Evolutionary conservation across 2,888 invertebrate genomes (phyloP).

Genomic region (Drosophila buzzatii): DNA sequence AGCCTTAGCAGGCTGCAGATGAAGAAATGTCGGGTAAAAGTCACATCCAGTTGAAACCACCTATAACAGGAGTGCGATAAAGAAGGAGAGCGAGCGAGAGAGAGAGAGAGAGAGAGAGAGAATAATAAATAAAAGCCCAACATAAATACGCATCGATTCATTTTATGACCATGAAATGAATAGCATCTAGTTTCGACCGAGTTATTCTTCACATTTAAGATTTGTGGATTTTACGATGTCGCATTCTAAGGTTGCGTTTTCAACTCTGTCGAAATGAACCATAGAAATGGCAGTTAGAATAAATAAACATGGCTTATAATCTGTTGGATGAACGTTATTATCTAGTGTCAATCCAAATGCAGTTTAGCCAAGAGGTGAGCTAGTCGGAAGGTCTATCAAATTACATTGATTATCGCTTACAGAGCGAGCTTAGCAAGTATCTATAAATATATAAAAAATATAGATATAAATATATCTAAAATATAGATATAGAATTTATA

Average conservation of each 20-base stretch:
- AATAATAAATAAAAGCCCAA: slow-evolving; percentile 35
- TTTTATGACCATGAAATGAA: slow-evolving; percentile 73
- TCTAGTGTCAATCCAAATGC: background rate
- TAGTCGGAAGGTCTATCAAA: background rate
- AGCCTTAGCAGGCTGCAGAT: slow-evolving; percentile 18
- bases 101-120: slow-evolving; percentile 15
- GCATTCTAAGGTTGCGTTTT: slow-evolving; percentile 22
- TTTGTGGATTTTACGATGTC: slow-evolving; percentile 57
- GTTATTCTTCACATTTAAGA: slow-evolving; percentile 52
- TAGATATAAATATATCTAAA: background rate
- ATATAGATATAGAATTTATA: too few relatives aligned
- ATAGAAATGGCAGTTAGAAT: background rate
- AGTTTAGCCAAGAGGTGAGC: background rate
- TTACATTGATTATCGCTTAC: background rate
- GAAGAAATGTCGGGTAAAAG: slow-evolving; percentile 56
- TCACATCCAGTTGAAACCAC: slow-evolving; percentile 66
- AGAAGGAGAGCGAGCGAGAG: background rate
- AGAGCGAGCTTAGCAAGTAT: background rate
- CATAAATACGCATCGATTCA: slow-evolving; percentile 63
- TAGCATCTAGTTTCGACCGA: slow-evolving; percentile 57
- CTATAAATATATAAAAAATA: background rate
- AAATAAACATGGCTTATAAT: background rate
- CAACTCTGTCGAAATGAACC: background rate
- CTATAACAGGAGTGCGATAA: slow-evolving; percentile 14
- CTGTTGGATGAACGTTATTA: background rate